Conservation (phyloP, 2,797 vertebrate species). For the Sebastes elongatus region DNA sequence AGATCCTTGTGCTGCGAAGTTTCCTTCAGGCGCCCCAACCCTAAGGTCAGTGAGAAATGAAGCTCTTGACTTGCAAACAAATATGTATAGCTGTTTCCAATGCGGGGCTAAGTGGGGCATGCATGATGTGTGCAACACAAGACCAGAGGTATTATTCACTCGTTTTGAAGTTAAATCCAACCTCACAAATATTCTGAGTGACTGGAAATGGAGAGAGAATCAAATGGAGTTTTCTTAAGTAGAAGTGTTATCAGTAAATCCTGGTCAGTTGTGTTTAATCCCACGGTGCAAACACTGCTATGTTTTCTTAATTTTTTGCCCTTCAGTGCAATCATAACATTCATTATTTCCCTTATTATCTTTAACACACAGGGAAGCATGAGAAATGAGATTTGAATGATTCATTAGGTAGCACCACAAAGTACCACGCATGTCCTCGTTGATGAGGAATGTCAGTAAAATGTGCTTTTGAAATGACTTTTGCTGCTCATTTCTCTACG, state of each 20-base stretch:
- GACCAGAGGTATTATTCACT: conserved; percentile 36
- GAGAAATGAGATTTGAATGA: conserved; percentile 37
- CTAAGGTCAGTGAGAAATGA: conserved; percentile 46
- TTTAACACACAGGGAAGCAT: conserved; percentile 1
- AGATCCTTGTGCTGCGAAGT: conserved; percentile 12
- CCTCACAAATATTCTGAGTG: background rate
- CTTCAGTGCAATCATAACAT: conserved; percentile 12
- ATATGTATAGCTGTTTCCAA: conserved; percentile 28
- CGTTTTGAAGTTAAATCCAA: conserved; percentile 26
- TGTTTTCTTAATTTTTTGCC: background rate
- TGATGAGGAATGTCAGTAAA: conserved; percentile 29
- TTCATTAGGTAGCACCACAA: conserved; percentile 19
- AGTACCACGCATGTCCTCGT: conserved; percentile 4
- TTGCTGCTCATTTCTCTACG: background rate
- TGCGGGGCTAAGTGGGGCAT: conserved; percentile 37
- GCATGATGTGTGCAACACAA: conserved; percentile 13
- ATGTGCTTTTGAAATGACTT: conserved; percentile 28
- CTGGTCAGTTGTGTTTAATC: conserved; percentile 6
- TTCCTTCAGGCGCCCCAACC: conserved; percentile 35
- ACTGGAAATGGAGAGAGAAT: background rate
- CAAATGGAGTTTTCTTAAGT: background rate
- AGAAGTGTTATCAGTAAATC: background rate
- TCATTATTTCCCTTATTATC: conserved; percentile 29
- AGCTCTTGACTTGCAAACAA: conserved; percentile 45
- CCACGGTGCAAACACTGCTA: background rate